Evolutionary conservation across 2,113 vertebrate genomes (phyloP).

Genomic region (Morone chrysops): DNA sequence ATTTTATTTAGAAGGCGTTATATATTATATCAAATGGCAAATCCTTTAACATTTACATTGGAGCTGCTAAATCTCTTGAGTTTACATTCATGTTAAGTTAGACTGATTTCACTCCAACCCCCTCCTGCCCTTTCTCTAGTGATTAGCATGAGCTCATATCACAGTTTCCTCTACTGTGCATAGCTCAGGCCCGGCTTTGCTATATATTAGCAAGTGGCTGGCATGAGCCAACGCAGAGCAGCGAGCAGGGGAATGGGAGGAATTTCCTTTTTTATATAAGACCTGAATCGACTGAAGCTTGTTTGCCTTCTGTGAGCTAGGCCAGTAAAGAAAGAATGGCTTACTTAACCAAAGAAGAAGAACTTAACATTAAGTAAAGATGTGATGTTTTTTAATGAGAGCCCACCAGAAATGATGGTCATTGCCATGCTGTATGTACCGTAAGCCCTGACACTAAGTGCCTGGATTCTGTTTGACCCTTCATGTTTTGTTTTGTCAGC

Average conservation of each 20-base stretch:
- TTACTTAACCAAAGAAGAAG: slow-evolving; percentile 21
- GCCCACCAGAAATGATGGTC: slow-evolving; percentile 8
- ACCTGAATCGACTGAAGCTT: slow-evolving; percentile 37
- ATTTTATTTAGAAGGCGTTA: neutral
- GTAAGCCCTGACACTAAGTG: slow-evolving; percentile 16
- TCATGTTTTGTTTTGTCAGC: slow-evolving; percentile 72
- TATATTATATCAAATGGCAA: neutral
- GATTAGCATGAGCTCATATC: slow-evolving; percentile 50
- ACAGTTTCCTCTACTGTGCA: slow-evolving; percentile 33
- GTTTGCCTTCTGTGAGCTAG: slow-evolving; percentile 13
- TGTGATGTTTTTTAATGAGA: neutral
- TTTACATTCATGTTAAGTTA: neutral
- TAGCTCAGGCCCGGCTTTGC: slow-evolving; percentile 34
- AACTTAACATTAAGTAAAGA: neutral
- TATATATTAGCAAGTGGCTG: slow-evolving; percentile 61
- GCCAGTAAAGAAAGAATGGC: slow-evolving; percentile 34
- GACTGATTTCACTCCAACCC: neutral
- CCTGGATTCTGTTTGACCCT: slow-evolving; percentile 36
- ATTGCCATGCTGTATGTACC: slow-evolving; percentile 7
- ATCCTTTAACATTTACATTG: neutral
- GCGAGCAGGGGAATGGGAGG: slow-evolving; percentile 74
- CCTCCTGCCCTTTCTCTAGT: slow-evolving; percentile 18
- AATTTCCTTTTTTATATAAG: slow-evolving; percentile 68
- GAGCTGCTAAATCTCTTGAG: neutral
- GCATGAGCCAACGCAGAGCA: slow-evolving; percentile 64